phyloP scores from a whole-genome alignment of 2,797 vertebrate genomes.

The Cyprinella venusta region DNA sequence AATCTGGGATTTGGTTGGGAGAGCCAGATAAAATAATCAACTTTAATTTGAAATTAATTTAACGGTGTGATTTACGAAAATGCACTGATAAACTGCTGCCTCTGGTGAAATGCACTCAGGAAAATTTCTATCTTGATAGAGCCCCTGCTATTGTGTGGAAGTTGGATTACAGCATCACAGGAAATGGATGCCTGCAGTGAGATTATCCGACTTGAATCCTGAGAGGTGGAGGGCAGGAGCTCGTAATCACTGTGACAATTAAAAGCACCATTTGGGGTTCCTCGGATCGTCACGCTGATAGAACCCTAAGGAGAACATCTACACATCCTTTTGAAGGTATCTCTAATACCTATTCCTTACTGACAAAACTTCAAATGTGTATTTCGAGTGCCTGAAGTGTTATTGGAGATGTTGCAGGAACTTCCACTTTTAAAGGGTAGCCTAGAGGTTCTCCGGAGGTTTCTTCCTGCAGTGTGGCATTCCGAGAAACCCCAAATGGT shows the following conservation, averaged over 20 bases:
- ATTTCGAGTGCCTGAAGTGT: not conserved
- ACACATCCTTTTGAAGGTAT: not conserved
- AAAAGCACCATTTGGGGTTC: slow-evolving; percentile 18
- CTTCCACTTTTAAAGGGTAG: not conserved
- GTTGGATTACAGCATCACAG: slow-evolving; percentile 35
- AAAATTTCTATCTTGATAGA: slow-evolving; percentile 21
- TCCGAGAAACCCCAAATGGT: not conserved
- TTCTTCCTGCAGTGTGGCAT: not conserved
- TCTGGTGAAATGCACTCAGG: slow-evolving; percentile 21
- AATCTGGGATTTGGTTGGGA: slow-evolving; percentile 26
- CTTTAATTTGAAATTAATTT: slow-evolving; percentile 47
- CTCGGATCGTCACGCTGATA: slow-evolving; percentile 5
- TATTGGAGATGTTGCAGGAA: not conserved
- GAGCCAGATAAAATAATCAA: slow-evolving; percentile 28
- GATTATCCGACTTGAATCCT: slow-evolving; percentile 17
- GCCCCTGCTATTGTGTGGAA: slow-evolving; percentile 21
- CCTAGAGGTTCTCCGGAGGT: not conserved
- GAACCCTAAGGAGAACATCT: not conserved
- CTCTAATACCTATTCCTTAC: slow-evolving; percentile 1
- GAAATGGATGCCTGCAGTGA: slow-evolving; percentile 11
- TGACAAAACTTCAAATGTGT: slow-evolving; percentile 1
- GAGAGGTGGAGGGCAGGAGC: not conserved
- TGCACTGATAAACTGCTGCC: slow-evolving; percentile 1
- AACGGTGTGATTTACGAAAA: slow-evolving; percentile 20
- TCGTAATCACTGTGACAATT: slow-evolving; percentile 20